phyloP scores from a whole-genome alignment of 2,888 invertebrate species.

The Parelbella ahira region DNA sequence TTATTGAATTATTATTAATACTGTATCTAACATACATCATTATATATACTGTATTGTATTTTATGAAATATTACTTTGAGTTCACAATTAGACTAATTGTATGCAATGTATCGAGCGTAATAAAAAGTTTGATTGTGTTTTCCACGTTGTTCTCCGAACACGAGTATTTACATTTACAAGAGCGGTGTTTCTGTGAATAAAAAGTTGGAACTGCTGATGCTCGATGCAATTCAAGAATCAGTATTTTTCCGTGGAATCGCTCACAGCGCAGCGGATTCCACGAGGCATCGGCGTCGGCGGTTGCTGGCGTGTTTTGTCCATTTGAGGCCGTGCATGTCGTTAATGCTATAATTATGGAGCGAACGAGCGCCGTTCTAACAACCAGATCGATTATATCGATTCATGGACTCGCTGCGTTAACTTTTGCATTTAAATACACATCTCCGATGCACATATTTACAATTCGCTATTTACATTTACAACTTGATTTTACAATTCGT shows the following conservation, averaged over 20 bases:
- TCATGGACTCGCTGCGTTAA: slow-evolving; percentile 30
- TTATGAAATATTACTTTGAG: too few relatives aligned
- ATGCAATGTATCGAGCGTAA: too few relatives aligned
- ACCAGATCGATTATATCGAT: slow-evolving; percentile 48
- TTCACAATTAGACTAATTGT: too few relatives aligned
- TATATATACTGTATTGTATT: too few relatives aligned
- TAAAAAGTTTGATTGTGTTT: too few relatives aligned
- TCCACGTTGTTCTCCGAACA: too few relatives aligned
- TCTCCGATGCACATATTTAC: slow-evolving; percentile 9
- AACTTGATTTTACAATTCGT: slow-evolving; percentile 7
- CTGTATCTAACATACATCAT: too few relatives aligned
- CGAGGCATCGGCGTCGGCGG: slow-evolving; percentile 38
- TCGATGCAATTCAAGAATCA: slow-evolving; percentile 26
- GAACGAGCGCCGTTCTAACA: slow-evolving; percentile 45
- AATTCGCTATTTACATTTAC: slow-evolving; percentile 6
- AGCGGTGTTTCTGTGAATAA: too few relatives aligned
- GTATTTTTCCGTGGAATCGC: slow-evolving; percentile 49
- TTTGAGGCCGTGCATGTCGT: slow-evolving; percentile 53
- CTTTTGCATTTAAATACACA: slow-evolving; percentile 10
- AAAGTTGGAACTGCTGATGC: too few relatives aligned
- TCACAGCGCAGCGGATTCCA: slow-evolving; percentile 33
- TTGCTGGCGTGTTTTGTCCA: slow-evolving; percentile 53
- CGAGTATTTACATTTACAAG: too few relatives aligned
- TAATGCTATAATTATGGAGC: slow-evolving; percentile 56
- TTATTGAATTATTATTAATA: too few relatives aligned